phyloP scores from a whole-genome alignment of 2,797 vertebrate species.

The Calcarius lapponicus region DNA sequence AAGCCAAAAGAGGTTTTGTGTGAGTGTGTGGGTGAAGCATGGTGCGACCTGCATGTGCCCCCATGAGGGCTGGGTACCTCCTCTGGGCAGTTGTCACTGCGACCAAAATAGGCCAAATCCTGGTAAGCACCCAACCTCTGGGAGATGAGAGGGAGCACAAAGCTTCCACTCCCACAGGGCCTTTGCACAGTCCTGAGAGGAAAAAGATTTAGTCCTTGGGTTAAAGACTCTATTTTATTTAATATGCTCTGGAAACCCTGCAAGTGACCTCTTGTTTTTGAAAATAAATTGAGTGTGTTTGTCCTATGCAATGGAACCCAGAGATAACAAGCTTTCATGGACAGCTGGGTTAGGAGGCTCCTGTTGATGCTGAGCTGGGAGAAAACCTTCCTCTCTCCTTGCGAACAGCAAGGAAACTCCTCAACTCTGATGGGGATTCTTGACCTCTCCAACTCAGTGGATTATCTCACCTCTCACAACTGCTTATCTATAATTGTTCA shows the following conservation, averaged over 20 bases:
- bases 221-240: neutral
- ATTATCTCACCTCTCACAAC: neutral
- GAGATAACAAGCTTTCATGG: neutral
- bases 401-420: neutral
- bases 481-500: neutral
- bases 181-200: neutral
- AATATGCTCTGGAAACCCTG: neutral
- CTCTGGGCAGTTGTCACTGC: neutral
- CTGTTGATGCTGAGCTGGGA: neutral
- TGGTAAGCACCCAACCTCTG: neutral
- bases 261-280: neutral
- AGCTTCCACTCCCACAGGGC: neutral
- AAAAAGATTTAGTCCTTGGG: neutral
- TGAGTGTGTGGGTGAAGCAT: accelerated
- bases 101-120: neutral
- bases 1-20: neutral
- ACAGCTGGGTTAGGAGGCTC: neutral
- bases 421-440: neutral
- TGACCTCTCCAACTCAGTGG: neutral
- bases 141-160: accelerated
- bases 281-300: accelerated
- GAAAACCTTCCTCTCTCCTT: neutral
- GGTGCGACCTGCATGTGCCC: accelerated
- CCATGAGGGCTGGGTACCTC: accelerated
- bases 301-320: neutral